phyloP scores from a whole-genome alignment of 92 coral and sea anemone species.

The Virgularia gustaviana region DNA sequence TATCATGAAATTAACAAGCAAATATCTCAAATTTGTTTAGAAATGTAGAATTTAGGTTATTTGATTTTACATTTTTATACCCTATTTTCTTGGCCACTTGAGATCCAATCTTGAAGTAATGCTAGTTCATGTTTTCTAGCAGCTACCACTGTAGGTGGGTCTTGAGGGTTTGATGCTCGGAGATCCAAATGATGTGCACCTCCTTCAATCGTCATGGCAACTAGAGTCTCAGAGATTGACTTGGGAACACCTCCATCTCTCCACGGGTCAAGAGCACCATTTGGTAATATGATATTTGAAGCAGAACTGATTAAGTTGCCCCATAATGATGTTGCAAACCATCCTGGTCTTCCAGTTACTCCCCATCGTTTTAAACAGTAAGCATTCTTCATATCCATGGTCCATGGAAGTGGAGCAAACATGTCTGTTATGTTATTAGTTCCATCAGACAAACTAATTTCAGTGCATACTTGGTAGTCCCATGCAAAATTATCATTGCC shows the following conservation, averaged over 20 bases:
- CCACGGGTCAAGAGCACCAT: slow-evolving; percentile 97
- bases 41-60: not conserved
- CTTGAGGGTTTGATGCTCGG: slow-evolving; percentile 77
- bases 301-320: slow-evolving; percentile 84
- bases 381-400: slow-evolving; percentile 70
- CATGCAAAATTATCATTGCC: slow-evolving; percentile 71
- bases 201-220: slow-evolving; percentile 73
- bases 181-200: slow-evolving; percentile 96
- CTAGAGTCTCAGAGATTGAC: slow-evolving; percentile 76
- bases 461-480: slow-evolving; percentile 98
- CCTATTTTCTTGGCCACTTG: not conserved
- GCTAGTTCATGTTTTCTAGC: slow-evolving; percentile 73
- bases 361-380: slow-evolving; percentile 78
- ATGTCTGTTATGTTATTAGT: slow-evolving; percentile 81
- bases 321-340: slow-evolving; percentile 76
- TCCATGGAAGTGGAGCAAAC: slow-evolving; percentile 92
- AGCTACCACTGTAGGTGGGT: slow-evolving; percentile 66
- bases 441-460: slow-evolving; percentile 68
- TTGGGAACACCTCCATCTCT: slow-evolving; percentile 89
- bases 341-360: slow-evolving; percentile 65
- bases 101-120: slow-evolving; percentile 71
- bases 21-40: no score
- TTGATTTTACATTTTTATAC: not conserved
- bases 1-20: not conserved
- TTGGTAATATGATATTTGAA: slow-evolving; percentile 91